Evolutionary conservation across 2,888 invertebrate genomes (phyloP), one percentile per base, ranked within the genome.

Genomic region (Rhopalosiphum nymphaeae): DNA sequence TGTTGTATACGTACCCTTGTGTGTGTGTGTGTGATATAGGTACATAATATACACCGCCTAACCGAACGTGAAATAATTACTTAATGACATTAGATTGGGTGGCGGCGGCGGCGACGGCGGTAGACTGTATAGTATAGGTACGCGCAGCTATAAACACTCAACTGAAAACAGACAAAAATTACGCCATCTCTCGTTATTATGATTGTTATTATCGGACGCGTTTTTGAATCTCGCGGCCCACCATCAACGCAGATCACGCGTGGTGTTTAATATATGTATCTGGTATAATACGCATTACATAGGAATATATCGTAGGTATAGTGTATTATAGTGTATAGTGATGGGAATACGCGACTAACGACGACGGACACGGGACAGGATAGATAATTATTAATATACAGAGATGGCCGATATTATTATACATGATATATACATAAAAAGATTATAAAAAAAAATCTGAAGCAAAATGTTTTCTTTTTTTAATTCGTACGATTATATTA

Each of bases 21-120:
- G 42, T 89, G 56, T 26, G 46, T 53, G 7, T 25, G 26, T 11
- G 26, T 16, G 26, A 78, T 78, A 36, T 78, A 78, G n/a, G 16
- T n/a, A 67, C 21, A 36, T 36, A 36, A n/a, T 67, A n/a, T 67
- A 67, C 42, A 42, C 84, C 25, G 78, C 36, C 49, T 84, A 21
- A 85, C 91, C 85, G 91, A 57, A 87, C 78, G n/a, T 84, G 93
- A 89, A 93, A 93, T 93, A 93, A 93, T 93, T 93, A 93, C 89
- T 93, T 93, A 93, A 93, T 93, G 93, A 93, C 93, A 93, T 93
- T 46, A 57, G 89, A 93, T 89, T 85, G 93, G 91, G 3, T 26
- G 13, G 44, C 16, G 56, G 16, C 16, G 78, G 78, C 78, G 44
- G 53, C 61, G 46, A 46, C 67, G 21, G 42, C 46, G n/a, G 46